Percentiles rank a stretch among this genome's conserved stretches.
phyloP scores from a whole-genome alignment of 2,113 vertebrate species.

The Panthera leo region DNA sequence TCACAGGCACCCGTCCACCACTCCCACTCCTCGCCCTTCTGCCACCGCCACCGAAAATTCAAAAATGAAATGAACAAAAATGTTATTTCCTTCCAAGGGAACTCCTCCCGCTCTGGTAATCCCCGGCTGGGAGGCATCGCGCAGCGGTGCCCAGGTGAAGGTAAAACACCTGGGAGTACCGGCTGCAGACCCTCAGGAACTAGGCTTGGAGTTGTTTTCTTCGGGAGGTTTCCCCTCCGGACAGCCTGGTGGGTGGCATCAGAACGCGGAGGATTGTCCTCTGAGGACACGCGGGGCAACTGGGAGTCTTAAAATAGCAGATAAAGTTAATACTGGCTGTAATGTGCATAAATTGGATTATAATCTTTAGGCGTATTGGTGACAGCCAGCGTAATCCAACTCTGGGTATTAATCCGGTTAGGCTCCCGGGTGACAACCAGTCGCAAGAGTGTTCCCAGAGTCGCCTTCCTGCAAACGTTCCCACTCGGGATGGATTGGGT shows the following conservation, averaged over 20 bases:
- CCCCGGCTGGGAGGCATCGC: not conserved
- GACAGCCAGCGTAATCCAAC: conserved; percentile 73
- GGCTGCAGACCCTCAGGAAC: not conserved
- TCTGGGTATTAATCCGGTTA: conserved; percentile 72
- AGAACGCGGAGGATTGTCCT: conserved; percentile 58
- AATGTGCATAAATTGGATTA: conserved; percentile 77
- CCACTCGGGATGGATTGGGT: not conserved
- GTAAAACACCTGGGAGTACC: conserved; percentile 48
- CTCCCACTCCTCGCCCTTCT: not conserved
- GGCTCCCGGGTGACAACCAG: conserved; percentile 58
- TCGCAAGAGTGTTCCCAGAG: conserved; percentile 25
- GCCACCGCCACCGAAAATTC: not conserved
- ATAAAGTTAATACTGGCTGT: conserved; percentile 74
- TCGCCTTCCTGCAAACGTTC: conserved; percentile 28
- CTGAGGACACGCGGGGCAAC: conserved; percentile 33
- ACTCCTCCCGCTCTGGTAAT: conserved; percentile 17
- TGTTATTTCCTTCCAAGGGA: conserved; percentile 51
- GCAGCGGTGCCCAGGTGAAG: conserved; percentile 59
- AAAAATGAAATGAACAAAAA: conserved; percentile 43
- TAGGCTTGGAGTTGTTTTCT: conserved; percentile 33
- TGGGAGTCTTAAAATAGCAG: conserved; percentile 72
- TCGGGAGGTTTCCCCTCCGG: not conserved
- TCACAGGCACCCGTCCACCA: not conserved
- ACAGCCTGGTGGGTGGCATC: conserved; percentile 63
- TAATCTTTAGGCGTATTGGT: conserved; percentile 74